These are phyloP conservation scores for Octonoba sinensis DNA, from an alignment of 2,888 invertebrate species.

Conservation along the genomic window DNA sequence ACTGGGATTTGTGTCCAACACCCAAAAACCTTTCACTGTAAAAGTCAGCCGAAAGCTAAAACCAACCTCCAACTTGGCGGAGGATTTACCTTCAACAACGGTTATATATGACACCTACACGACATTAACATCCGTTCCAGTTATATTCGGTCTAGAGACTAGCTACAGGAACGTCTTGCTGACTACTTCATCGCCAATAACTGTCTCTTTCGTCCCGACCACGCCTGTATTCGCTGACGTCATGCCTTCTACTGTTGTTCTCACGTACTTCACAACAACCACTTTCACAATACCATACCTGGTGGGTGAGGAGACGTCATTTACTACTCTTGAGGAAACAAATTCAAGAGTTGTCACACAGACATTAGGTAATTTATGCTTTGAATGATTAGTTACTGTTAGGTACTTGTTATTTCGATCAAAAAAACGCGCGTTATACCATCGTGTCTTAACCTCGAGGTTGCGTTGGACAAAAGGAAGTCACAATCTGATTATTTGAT, in stretches of 20 bases:
- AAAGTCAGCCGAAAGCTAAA: conserved; percentile 63
- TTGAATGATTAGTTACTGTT: background rate
- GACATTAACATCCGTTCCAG: conserved; percentile 64
- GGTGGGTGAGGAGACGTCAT: conserved; percentile 82
- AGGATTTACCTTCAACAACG: conserved; percentile 35
- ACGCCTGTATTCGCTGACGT: conserved; percentile 26
- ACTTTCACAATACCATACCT: conserved; percentile 67
- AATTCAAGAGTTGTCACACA: conserved; percentile 82
- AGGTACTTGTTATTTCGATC: background rate
- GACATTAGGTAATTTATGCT: conserved; percentile 45
- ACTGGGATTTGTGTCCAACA: conserved; percentile 47
- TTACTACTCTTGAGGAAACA: conserved; percentile 89
- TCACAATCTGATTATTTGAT: too few species aligned
- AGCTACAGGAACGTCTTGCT: conserved; percentile 61
- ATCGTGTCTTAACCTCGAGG: too few species aligned
- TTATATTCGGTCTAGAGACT: conserved; percentile 65
- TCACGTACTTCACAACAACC: conserved; percentile 67
- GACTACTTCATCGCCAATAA: conserved; percentile 61
- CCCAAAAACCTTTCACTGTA: conserved; percentile 58
- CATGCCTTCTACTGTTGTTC: conserved; percentile 59
- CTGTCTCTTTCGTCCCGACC: conserved; percentile 54
- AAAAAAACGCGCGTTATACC: too few species aligned
- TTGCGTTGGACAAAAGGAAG: too few species aligned
- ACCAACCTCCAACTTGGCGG: conserved; percentile 29
- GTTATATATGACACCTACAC: conserved; percentile 62